Evolutionary conservation across 2,888 invertebrate species (phyloP), one percentile per base, ranked within the genome.

Genomic region (Camponotus fellah): DNA sequence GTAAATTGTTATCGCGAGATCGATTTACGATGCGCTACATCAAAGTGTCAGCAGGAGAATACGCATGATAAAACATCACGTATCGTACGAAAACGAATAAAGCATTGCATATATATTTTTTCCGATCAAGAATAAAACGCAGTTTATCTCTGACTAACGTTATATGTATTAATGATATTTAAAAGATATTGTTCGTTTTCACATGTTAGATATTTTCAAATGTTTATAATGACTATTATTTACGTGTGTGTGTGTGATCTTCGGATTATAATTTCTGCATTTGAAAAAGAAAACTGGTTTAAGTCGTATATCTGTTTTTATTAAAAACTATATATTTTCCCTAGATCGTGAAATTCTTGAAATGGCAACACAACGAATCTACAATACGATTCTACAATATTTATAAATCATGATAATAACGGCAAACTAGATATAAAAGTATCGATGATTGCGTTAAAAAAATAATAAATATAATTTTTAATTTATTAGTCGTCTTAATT

Each of bases 361-460:
- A n/a, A 62, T 26, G 43, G n/a, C 12, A n/a, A 32, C 32, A 4
- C 1, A 49, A 49, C 17, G 2, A 49, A 53, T 53, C 8, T 53
- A n/a, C 8, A 60, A 43, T 32, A 49, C 8, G 8, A 60, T 60
- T 32, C 26, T 58, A 40, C 10, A 10, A n/a, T 26, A 43, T 62
- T 74, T 43, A n/a, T 14, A 60, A 43, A 72, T 43, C 66, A 43
- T 32, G 26, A 66, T 65, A n/a, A 26, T 32, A 60, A 49, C 46
- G 69, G 46, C 40, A 56, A 79, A 85, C 72, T 72, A 68, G 83
- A 77, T 62, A 83, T n/a, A 58, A 64, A 69, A 21, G 56, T 17
- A 34, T 69, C 37, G 26, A 68, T 37, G 32, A 64, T 72, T 66
- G 53, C 32, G 12, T 68, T 26, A 82, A 82, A 71, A 60, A n/a